Conservation (phyloP, 1,140 invertebrate genomes). For the Psix sp. region DNA sequence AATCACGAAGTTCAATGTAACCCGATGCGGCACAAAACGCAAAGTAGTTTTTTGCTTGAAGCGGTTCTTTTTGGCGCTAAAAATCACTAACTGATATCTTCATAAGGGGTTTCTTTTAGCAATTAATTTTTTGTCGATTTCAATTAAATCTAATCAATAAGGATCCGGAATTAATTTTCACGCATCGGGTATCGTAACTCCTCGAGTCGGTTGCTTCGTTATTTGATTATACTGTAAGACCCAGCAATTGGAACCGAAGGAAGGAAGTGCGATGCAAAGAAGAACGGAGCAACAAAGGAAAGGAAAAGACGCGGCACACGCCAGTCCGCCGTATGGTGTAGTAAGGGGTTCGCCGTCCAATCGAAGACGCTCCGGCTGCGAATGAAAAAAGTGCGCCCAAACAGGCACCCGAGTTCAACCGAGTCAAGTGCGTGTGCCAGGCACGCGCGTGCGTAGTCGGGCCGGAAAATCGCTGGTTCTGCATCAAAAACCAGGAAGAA, state of each 20-base stretch:
- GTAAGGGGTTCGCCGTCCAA: constrained; percentile 36
- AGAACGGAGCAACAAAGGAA: constrained; percentile 42
- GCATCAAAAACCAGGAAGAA: constrained; percentile 61
- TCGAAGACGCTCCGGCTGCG: constrained; percentile 24
- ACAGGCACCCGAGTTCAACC: constrained; percentile 33
- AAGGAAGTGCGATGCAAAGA: constrained; percentile 57
- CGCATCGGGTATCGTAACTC: constrained; percentile 34
- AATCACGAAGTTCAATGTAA: constrained; percentile 19
- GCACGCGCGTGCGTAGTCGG: constrained; percentile 60
- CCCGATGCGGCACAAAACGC: constrained; percentile 9
- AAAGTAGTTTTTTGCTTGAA: constrained; percentile 45
- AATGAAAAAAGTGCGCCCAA: constrained; percentile 50
- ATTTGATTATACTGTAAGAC: constrained; percentile 43
- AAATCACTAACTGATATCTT: constrained; percentile 52
- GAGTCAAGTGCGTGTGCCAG: constrained; percentile 62
- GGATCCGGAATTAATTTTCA: constrained; percentile 44
- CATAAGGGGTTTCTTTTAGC: constrained; percentile 15
- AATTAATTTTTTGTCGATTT: constrained; percentile 49
- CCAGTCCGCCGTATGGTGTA: constrained; percentile 49
- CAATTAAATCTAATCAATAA: constrained; percentile 46
- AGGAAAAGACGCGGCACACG: constrained; percentile 58
- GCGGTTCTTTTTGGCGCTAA: constrained; percentile 13
- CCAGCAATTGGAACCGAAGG: constrained; percentile 34
- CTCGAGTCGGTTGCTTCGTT: constrained; percentile 11
- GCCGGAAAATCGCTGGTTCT: constrained; percentile 62